Evolutionary conservation across 2,113 vertebrate genomes (phyloP), one percentile per base, ranked within the genome.

Genomic region (Bagarius yarrelli): DNA sequence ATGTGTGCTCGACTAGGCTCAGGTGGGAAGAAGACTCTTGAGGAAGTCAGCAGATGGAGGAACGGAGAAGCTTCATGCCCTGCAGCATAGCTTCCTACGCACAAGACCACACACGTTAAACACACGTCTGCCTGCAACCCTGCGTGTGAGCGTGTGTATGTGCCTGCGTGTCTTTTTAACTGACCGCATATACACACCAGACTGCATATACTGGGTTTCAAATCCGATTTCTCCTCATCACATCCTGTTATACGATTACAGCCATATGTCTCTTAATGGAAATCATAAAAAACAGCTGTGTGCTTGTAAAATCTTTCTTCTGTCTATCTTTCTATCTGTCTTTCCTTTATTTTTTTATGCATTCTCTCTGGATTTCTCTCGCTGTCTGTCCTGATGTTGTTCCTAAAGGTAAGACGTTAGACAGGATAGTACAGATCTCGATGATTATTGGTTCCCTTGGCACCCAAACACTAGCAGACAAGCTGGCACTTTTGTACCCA

Each of bases 41-140:
- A 87, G 88, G 89, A 90, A 76, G 86, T 88, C 82, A 82, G 88
- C 91, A 93, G 91, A 94, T 93, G 91, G 91, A 92, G 86, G 87
- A 88, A 90, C 89, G 91, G 88, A 92, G 90, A 90, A 91, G 90
- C 88, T 90, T 89, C 87, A 74, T 87, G 80, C 87, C 92, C 91
- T 88, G 87, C 91, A 91, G 91, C 84, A 82, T 84, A 44, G 78
- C 67, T 67, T 66, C 83, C 80, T 57, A 59, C 84, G 84, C 86
- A 81, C 80, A 69, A 34, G 40, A 85, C 75, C 80, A 83, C 83
- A 81, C 80, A 56, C 66, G 34, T 44, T 55, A 77, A 18, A 70
- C 64, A 78, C 70, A 47, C 32, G 50, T 66, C 59, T 69, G 32
- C 50, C 72, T 64, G 21, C 15, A 56, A n/a, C 50, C 53, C 36